These are phyloP conservation scores for Mactromeris polynyma DNA, from an alignment of 2,888 invertebrate genomes.

Conservation along the genomic window DNA sequence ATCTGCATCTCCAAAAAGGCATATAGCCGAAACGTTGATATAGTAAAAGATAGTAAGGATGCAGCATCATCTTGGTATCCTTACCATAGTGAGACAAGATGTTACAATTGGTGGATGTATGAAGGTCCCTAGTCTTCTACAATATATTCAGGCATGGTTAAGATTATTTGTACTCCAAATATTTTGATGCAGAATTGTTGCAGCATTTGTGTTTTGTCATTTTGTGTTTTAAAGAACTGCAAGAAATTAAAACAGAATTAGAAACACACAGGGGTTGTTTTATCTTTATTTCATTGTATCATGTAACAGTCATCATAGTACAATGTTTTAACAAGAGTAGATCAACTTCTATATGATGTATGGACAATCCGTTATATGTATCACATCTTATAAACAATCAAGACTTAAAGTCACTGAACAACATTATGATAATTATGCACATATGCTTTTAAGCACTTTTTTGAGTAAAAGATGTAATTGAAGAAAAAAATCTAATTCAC, in stretches of 20 bases:
- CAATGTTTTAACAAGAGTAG: background rate
- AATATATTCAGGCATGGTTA: too few relatives aligned
- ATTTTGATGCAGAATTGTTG: background rate
- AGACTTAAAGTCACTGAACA: background rate
- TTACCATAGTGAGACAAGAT: too few relatives aligned
- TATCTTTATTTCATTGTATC: background rate
- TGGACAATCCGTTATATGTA: background rate
- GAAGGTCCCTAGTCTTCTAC: too few relatives aligned
- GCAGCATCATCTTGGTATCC: too few relatives aligned
- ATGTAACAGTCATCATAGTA: slow-evolving; percentile 7
- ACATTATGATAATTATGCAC: too few relatives aligned
- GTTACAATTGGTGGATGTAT: too few relatives aligned
- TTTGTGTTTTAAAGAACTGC: slow-evolving; percentile 23
- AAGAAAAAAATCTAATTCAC: background rate
- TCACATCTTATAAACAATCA: background rate
- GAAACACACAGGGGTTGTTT: background rate
- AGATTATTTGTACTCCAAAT: background rate
- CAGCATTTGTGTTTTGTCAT: slow-evolving; percentile 5
- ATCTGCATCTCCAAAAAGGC: too few relatives aligned
- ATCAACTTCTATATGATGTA: background rate
- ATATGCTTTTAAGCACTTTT: background rate
- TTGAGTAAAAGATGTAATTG: background rate
- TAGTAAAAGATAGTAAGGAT: too few relatives aligned
- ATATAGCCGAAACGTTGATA: too few relatives aligned
- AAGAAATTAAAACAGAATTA: slow-evolving; percentile 20